Conservation (phyloP, 2,797 vertebrate species). For the Lagothrix lagotricha region DNA sequence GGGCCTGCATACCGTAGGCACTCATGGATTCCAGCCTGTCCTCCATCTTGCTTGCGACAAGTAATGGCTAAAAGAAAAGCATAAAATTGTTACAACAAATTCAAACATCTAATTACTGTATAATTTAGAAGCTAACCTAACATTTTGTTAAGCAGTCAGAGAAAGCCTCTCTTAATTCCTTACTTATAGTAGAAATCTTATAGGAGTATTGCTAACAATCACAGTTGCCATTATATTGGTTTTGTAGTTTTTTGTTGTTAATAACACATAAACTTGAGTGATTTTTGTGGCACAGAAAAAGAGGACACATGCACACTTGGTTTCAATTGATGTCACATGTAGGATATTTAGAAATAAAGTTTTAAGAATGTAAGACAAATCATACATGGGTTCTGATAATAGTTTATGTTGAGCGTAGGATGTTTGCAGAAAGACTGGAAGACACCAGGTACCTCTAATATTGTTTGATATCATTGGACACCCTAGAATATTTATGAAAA, state of each 20-base stretch:
- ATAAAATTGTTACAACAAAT: constrained; percentile 13
- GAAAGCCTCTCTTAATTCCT: constrained; percentile 4
- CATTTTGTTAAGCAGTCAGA: neutral
- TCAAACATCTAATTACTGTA: constrained; percentile 20
- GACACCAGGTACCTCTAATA: neutral
- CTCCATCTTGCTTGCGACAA: constrained; percentile 96
- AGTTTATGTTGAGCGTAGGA: neutral
- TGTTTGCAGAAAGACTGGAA: neutral
- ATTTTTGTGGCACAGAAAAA: neutral
- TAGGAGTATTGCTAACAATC: neutral
- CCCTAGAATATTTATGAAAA: neutral
- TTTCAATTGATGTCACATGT: neutral
- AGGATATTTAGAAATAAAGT: neutral
- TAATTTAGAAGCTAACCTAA: constrained; percentile 17
- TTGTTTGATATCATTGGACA: neutral
- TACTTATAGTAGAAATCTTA: neutral
- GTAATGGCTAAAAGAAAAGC: constrained; percentile 92
- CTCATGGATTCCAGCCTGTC: constrained; percentile 91
- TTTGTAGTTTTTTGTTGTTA: neutral
- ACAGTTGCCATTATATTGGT: neutral
- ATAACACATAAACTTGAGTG: neutral
- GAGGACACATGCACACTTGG: neutral
- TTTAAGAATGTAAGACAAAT: constrained; percentile 32
- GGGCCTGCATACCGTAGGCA: constrained; percentile 92
- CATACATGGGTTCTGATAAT: neutral